Evolutionary conservation across 2,113 vertebrate species (phyloP), one percentile per base, ranked within the genome.

Genomic region (Megalops atlanticus): DNA sequence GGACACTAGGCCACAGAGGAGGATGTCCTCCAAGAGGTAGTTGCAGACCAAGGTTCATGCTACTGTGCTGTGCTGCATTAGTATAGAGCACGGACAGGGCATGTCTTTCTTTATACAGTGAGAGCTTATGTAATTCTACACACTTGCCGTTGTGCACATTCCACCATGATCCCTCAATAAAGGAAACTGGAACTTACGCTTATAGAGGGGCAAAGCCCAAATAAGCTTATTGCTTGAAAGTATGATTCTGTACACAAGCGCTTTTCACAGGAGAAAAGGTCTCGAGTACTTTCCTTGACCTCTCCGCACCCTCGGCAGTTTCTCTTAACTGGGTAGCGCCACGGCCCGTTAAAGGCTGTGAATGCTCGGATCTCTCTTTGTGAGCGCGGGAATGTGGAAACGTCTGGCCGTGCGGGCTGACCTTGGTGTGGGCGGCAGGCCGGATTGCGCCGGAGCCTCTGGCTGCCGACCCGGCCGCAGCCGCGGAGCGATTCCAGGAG

Each of bases 371-470:
- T 24, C 4, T 31, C 24, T 31, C n/a, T 64, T 5, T 64, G 58
- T 64, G 58, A 11, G 75, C 24, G 16, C n/a, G 36, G 33, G 74
- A 31, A 24, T 36, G 69, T 78, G 52, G 31, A 3, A 36, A 4
- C 35, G 31, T 71, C 27, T 33, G 70, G 70, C 70, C 16, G 33
- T 24, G 33, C 8, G 70, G 35, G 15, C 1, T 78, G 54, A 69
- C 77, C 77, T 69, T 78, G 36, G 35, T 5, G 76, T 27, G 33
- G 77, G 77, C 41, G 39, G 38, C 77, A 49, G 49, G 43, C 14
- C 16, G 14, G 12, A 16, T 12, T 24, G 52, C 21, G n/a, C 36
- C 16, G 54, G 54, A 27, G 52, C 12, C 52, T 39, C 24, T 68
- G 24, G 38, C 76, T 8, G 21, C 10, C 3, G 76, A 0, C 76